These are phyloP conservation scores for Epinotia demarniana DNA, from an alignment of 2,888 invertebrate species.

Conservation along the genomic window DNA sequence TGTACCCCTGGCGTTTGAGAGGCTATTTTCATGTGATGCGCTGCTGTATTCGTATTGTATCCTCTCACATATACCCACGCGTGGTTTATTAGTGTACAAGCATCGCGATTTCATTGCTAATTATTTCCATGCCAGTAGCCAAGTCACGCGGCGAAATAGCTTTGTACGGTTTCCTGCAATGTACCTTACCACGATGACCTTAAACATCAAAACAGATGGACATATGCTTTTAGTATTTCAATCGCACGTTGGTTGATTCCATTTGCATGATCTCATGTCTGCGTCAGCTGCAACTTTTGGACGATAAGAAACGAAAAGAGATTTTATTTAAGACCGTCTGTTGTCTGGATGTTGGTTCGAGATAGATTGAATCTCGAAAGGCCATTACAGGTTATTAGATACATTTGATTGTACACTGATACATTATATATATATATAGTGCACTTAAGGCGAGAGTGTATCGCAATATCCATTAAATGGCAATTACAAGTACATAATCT, in stretches of 20 bases:
- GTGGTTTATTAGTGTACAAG: background rate
- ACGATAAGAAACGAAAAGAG: background rate
- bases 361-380: constrained; percentile 4
- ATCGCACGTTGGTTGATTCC: constrained; percentile 9
- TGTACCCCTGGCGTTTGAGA: background rate
- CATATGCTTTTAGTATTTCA: constrained; percentile 26
- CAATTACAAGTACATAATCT: constrained; percentile 15
- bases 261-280: constrained; percentile 25
- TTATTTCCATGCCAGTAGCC: background rate
- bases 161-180: constrained; percentile 1
- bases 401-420: background rate
- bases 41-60: constrained; percentile 2
- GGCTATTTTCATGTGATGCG: constrained; percentile 6
- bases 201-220: constrained; percentile 24
- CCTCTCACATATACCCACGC: background rate
- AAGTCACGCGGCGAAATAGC: constrained; percentile 4
- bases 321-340: constrained; percentile 2
- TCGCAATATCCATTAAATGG: constrained; percentile 22
- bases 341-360: background rate
- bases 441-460: background rate
- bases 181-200: constrained; percentile 13
- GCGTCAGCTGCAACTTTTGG: constrained; percentile 12
- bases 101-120: background rate
- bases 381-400: background rate
- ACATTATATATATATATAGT: background rate